Evolutionary conservation across 2,797 vertebrate genomes (phyloP).

Genomic region (Spheniscus humboldti): DNA sequence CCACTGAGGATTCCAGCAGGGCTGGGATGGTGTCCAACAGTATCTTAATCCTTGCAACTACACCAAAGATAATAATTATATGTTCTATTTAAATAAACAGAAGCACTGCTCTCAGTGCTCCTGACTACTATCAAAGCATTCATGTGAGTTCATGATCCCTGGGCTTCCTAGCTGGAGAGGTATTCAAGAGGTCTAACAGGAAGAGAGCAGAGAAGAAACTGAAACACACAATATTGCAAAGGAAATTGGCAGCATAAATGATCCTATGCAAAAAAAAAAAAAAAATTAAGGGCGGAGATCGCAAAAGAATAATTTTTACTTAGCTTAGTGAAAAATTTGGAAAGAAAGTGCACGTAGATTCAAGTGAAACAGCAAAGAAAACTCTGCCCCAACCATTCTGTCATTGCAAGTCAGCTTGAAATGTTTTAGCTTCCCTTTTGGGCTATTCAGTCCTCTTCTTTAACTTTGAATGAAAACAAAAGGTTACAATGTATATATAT

Average conservation of each 20-base stretch:
- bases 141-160: background rate
- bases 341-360: background rate
- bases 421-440: background rate
- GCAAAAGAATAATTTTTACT: background rate
- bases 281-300: background rate
- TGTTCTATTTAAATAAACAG: conserved; percentile 8
- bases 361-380: background rate
- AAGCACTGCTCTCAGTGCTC: background rate
- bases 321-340: background rate
- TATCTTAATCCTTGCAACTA: background rate
- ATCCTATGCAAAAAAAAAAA: background rate
- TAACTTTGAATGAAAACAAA: background rate
- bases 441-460: background rate
- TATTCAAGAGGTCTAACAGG: background rate
- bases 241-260: background rate
- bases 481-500: background rate
- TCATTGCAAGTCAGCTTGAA: background rate
- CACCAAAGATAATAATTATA: conserved; percentile 20
- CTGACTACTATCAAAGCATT: background rate
- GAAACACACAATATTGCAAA: background rate
- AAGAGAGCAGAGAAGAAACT: background rate
- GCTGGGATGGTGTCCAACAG: background rate
- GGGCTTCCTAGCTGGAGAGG: background rate
- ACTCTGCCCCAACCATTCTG: background rate
- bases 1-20: background rate